These are phyloP conservation scores for Hyperopisus bebe DNA, from an alignment of 2,113 vertebrate genomes.

Conservation along the genomic window DNA sequence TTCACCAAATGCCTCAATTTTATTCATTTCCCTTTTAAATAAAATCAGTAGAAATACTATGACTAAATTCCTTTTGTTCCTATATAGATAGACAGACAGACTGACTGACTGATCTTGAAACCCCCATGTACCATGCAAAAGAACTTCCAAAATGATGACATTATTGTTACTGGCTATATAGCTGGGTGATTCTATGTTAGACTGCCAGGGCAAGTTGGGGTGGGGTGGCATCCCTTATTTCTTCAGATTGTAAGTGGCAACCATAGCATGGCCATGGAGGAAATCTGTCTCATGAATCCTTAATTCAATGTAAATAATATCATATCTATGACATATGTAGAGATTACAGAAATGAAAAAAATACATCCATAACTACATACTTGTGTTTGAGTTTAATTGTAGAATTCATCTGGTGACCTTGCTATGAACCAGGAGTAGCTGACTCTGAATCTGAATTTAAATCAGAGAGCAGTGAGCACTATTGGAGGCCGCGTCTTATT, in stretches of 20 bases:
- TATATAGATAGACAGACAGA: background rate
- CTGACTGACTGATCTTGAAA: background rate
- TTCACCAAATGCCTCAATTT: conserved; percentile 23
- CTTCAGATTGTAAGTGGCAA: background rate
- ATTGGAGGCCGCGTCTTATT: background rate
- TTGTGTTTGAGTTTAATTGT: background rate
- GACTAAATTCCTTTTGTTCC: background rate
- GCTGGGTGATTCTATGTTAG: background rate
- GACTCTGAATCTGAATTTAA: background rate
- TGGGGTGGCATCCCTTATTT: background rate
- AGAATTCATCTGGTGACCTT: background rate
- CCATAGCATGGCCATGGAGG: background rate
- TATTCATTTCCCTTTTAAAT: background rate
- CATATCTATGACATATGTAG: background rate
- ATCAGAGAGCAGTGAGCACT: background rate
- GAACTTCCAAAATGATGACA: background rate
- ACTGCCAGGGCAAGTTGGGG: background rate
- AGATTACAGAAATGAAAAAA: background rate
- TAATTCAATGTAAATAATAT: background rate
- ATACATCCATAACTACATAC: background rate
- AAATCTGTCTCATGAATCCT: background rate
- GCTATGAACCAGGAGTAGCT: background rate
- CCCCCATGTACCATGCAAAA: background rate
- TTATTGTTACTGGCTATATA: background rate
- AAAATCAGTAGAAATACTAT: background rate